Evolutionary conservation across 2,797 vertebrate genomes (phyloP).

Genomic region (Australoheros facetus): DNA sequence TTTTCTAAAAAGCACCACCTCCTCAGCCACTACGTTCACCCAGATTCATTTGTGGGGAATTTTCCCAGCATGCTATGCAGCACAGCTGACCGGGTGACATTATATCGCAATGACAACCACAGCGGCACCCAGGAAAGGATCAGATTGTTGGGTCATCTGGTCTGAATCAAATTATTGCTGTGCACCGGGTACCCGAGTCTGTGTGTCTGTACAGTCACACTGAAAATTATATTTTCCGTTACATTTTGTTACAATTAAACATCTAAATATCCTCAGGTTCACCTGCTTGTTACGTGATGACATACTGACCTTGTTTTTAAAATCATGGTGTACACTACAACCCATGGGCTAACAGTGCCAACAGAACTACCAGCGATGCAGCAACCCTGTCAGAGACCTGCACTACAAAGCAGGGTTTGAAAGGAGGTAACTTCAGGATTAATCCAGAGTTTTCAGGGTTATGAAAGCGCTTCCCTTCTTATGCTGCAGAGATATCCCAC

Average conservation of each 20-base stretch:
- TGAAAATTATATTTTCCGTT: too few species aligned
- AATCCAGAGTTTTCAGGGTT: too few species aligned
- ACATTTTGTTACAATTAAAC: too few species aligned
- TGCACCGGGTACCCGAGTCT: background rate
- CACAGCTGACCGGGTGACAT: slow-evolving; percentile 33
- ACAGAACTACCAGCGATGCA: too few species aligned
- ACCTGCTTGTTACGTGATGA: background rate
- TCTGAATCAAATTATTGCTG: background rate
- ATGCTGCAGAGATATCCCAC: too few species aligned
- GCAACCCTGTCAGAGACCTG: too few species aligned
- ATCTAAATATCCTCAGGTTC: background rate
- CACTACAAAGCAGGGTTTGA: too few species aligned
- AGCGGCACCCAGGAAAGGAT: background rate
- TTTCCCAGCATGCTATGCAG: slow-evolving; percentile 46
- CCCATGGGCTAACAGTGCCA: too few species aligned
- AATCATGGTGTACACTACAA: too few species aligned
- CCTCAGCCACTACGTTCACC: slow-evolving; percentile 2
- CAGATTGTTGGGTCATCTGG: background rate
- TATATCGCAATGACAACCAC: slow-evolving; percentile 22
- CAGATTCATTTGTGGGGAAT: slow-evolving; percentile 30
- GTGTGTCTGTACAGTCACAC: background rate
- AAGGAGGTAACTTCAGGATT: too few species aligned
- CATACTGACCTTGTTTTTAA: too few species aligned
- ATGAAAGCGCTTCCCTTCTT: too few species aligned
- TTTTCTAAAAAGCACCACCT: slow-evolving; percentile 23